Percentiles rank a stretch among this genome's conserved stretches.
Conservation (phyloP, 1,140 invertebrate genomes). For the Melipona quadrifasciata region DNA sequence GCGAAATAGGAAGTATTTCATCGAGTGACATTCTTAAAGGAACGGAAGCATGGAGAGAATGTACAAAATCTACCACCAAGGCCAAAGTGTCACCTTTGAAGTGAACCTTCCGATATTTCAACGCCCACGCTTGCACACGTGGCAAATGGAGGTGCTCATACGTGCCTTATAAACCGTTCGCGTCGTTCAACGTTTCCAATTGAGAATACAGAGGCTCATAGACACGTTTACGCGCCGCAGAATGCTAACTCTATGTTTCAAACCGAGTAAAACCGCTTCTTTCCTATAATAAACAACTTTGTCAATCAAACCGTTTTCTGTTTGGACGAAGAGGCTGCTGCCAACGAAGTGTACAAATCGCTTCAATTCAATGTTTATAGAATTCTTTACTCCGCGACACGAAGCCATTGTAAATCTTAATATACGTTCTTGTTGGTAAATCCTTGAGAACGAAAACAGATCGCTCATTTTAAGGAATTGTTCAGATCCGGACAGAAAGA, state of each 20-base stretch:
- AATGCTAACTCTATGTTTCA: not conserved
- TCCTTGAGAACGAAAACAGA: not conserved
- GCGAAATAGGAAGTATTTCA: too few species aligned
- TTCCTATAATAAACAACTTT: not conserved
- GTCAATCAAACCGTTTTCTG: conserved; percentile 11
- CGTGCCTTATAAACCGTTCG: not conserved
- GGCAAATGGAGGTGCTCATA: not conserved
- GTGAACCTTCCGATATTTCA: not conserved
- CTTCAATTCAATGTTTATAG: not conserved
- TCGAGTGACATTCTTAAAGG: not conserved
- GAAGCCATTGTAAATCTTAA: not conserved
- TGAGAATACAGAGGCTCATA: not conserved
- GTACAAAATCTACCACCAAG: not conserved
- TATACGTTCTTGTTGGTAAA: not conserved
- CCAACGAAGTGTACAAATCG: not conserved
- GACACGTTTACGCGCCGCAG: not conserved
- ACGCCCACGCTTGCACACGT: not conserved
- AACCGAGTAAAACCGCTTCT: not conserved
- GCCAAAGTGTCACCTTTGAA: not conserved
- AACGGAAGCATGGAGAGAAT: not conserved
- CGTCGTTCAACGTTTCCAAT: not conserved
- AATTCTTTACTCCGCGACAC: not conserved
- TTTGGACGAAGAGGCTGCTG: conserved; percentile 1
- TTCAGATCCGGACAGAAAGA: not conserved
- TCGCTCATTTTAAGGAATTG: not conserved